These are phyloP conservation scores for Odontothrips loti DNA, from an alignment of 2,888 invertebrate genomes.

Conservation along the genomic window DNA sequence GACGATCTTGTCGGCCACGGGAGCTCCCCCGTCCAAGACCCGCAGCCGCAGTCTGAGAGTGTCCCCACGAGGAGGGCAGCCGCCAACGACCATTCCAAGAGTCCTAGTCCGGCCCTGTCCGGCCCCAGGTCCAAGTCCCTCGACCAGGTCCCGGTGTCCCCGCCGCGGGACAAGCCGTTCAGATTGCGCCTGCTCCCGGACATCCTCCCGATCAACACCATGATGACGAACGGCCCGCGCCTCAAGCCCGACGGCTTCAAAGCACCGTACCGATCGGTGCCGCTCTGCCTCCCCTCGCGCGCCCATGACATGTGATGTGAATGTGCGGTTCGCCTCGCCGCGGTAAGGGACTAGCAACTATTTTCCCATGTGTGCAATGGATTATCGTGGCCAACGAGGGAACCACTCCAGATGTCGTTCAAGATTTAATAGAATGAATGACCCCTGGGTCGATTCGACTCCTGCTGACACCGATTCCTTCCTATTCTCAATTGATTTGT, in stretches of 20 bases:
- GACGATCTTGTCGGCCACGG: background rate
- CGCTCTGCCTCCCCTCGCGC: background rate
- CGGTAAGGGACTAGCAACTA: too few relatives aligned
- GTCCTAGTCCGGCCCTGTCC: too few relatives aligned
- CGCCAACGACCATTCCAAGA: background rate
- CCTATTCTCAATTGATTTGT: too few relatives aligned
- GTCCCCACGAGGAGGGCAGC: background rate
- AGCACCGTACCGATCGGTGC: background rate
- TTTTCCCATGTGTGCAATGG: too few relatives aligned
- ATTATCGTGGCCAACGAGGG: too few relatives aligned
- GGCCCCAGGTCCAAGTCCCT: background rate
- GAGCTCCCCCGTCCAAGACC: background rate
- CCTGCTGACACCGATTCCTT: too few relatives aligned
- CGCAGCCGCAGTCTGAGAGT: background rate
- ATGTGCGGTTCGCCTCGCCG: too few relatives aligned
- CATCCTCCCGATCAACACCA: conserved; percentile 5
- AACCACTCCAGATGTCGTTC: too few relatives aligned
- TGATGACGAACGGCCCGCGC: background rate
- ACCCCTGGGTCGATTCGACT: too few relatives aligned
- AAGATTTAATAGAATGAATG: too few relatives aligned
- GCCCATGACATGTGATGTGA: background rate
- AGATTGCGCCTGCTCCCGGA: background rate
- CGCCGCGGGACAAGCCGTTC: background rate
- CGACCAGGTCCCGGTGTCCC: background rate
- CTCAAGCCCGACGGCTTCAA: background rate